Base-by-base conservation (phyloP, 2,888 invertebrate genomes). In the Stegophylla sp. region DNA sequence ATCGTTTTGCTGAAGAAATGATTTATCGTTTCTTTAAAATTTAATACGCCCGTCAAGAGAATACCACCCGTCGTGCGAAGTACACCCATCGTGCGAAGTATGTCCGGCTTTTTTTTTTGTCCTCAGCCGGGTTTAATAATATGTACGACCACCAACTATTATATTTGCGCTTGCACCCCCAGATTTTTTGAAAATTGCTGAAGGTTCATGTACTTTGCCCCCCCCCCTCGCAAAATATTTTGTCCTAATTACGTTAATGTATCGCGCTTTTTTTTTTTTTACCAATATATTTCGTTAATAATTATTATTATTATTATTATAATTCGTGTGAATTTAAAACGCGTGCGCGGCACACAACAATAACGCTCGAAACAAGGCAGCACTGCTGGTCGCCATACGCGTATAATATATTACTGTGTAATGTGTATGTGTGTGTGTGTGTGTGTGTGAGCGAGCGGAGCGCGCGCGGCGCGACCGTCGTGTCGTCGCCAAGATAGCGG, bases 321-420 rank as follows among this genome's bases (percentile, higher is more conserved):
- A n/a, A n/a, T n/a, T n/a, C n/a, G n/a, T 34, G 34, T 45, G 12
- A 45, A 13, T 45, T 45, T 45, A 13, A n/a, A 23, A 56, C 56
- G 56, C 56, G 63, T 63, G 63, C n/a, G 63, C n/a, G n/a, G n/a
- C 56, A 10, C n/a, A 34, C 63, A 63, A 63, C 17, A 63, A 63
- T 63, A 63, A 63, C 63, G 66, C 20, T 66, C 76, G 59, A 69
- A 77, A 61, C 67, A 48, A 77, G 77, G 77, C 77, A 77, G 67
- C 77, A 77, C 77, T 77, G 77, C 77, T 77, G 77, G 0, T 17
- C 28, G 71, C 41, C 71, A 41, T 34, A 41, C 34, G 17, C 13
- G 15, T 53, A 9, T 34, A 3, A 12, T 26, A 26, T 12, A n/a
- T n/a, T n/a, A n/a, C n/a, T n/a, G n/a, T n/a, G n/a, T n/a, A 17